A percentile compares a stretch with the other conserved stretches of the same genome.
phyloP scores from a whole-genome alignment of 2,888 invertebrate species.

The Drosophila nr. perissopoda region DNA sequence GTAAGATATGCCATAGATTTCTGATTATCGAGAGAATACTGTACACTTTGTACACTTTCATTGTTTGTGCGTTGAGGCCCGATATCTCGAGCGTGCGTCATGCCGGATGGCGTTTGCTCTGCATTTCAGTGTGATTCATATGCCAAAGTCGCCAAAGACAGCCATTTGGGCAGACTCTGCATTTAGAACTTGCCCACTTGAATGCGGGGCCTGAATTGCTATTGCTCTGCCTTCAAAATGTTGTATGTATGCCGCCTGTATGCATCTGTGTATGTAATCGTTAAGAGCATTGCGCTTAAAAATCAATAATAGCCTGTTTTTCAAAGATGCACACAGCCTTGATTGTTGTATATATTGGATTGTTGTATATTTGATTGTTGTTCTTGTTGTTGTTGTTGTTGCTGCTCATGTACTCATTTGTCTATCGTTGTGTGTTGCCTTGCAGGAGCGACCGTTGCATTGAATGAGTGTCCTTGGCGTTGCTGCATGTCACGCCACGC shows the following conservation, averaged over 20 bases:
- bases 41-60: background rate
- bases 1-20: background rate
- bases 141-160: slow-evolving; percentile 23
- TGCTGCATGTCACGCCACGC: slow-evolving; percentile 61
- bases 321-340: slow-evolving; percentile 51
- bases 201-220: slow-evolving; percentile 26
- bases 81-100: slow-evolving; percentile 53
- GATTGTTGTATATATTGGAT: slow-evolving; percentile 24
- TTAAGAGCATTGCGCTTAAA: slow-evolving; percentile 46
- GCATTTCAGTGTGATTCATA: slow-evolving; percentile 34
- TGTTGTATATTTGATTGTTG: slow-evolving; percentile 10
- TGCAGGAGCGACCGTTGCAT: slow-evolving; percentile 64
- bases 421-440: slow-evolving; percentile 17
- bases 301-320: slow-evolving; percentile 46
- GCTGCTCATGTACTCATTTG: background rate
- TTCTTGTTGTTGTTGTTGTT: background rate
- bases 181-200: slow-evolving; percentile 36
- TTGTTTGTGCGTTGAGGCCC: slow-evolving; percentile 3
- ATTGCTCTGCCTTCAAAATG: slow-evolving; percentile 19
- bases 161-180: slow-evolving; percentile 40
- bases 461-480: slow-evolving; percentile 74
- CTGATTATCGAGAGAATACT: background rate
- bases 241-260: slow-evolving; percentile 8
- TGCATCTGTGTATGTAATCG: slow-evolving; percentile 22
- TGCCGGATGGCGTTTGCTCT: slow-evolving; percentile 33